Evolutionary conservation across 2,113 vertebrate species (phyloP).

Genomic region (Leuciscus idus): DNA sequence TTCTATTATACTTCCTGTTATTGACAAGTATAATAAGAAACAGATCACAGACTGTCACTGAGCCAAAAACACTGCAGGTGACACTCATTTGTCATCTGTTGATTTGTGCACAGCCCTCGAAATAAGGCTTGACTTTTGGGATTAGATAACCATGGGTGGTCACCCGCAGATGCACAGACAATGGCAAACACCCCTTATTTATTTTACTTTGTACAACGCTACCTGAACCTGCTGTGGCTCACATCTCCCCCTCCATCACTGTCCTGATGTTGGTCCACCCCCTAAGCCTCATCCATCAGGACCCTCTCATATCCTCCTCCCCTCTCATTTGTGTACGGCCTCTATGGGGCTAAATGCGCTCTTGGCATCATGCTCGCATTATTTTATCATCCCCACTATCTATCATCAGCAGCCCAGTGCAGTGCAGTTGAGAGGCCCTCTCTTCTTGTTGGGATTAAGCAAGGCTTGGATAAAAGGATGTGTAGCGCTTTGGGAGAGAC

Average conservation of each 20-base stretch:
- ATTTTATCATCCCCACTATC: constrained; percentile 28
- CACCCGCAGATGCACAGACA: constrained; percentile 20
- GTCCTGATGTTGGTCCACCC: constrained; percentile 29
- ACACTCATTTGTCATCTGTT: constrained; percentile 19
- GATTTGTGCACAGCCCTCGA: constrained; percentile 13
- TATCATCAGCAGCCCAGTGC: constrained; percentile 7
- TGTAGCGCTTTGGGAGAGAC: neutral
- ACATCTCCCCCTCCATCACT: constrained; percentile 34
- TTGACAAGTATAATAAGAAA: neutral
- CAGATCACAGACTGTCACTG: constrained; percentile 3
- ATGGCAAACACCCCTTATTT: neutral
- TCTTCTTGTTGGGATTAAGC: neutral
- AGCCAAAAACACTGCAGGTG: constrained; percentile 7
- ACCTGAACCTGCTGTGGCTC: constrained; percentile 14
- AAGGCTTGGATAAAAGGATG: neutral
- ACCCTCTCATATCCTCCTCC: constrained; percentile 1
- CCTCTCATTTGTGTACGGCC: neutral
- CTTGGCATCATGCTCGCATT: constrained; percentile 26
- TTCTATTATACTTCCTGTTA: neutral
- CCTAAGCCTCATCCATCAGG: constrained; percentile 42
- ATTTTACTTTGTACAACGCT: constrained; percentile 7
- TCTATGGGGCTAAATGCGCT: constrained; percentile 26
- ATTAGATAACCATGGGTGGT: constrained; percentile 16
- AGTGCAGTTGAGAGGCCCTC: neutral
- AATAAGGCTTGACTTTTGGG: constrained; percentile 1